Evolutionary conservation across 2,797 vertebrate genomes (phyloP).

Genomic region (Mormyrops boulengeri): DNA sequence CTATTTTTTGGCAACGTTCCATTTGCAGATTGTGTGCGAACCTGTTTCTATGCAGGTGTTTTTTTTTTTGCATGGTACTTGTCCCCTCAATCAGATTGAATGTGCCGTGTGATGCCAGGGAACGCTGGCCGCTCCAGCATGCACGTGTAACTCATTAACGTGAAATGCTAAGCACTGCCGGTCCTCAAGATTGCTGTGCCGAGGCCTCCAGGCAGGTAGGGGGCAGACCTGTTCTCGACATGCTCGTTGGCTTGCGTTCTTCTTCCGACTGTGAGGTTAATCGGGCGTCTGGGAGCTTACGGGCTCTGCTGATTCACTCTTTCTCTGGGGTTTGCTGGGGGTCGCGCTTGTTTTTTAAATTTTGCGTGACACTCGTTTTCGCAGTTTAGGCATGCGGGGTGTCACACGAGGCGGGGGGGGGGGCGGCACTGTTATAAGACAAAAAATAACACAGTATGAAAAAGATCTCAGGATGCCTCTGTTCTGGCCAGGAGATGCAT

Average conservation of each 20-base stretch:
- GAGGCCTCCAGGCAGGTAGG: neutral
- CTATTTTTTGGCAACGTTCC: neutral
- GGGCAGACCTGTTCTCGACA: neutral
- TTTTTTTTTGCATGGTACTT: neutral
- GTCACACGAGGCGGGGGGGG: neutral
- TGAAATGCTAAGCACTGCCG: neutral
- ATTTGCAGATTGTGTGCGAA: neutral
- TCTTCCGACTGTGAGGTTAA: neutral
- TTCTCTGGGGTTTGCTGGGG: neutral
- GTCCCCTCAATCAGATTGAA: neutral
- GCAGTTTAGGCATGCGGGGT: neutral
- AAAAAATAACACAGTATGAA: too few species aligned
- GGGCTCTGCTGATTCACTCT: neutral
- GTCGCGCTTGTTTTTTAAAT: neutral
- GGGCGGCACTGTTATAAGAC: too few species aligned
- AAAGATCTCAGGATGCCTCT: neutral
- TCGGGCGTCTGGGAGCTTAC: neutral
- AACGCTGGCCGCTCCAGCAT: neutral
- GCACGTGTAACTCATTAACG: conserved; percentile 14
- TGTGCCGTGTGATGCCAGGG: neutral
- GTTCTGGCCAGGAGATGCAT: neutral
- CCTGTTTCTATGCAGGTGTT: neutral
- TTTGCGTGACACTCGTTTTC: neutral
- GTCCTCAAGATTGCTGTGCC: neutral
- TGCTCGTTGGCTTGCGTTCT: neutral